phyloP scores from a whole-genome alignment of 2,888 invertebrate species.

The Sclerodermus sp. region DNA sequence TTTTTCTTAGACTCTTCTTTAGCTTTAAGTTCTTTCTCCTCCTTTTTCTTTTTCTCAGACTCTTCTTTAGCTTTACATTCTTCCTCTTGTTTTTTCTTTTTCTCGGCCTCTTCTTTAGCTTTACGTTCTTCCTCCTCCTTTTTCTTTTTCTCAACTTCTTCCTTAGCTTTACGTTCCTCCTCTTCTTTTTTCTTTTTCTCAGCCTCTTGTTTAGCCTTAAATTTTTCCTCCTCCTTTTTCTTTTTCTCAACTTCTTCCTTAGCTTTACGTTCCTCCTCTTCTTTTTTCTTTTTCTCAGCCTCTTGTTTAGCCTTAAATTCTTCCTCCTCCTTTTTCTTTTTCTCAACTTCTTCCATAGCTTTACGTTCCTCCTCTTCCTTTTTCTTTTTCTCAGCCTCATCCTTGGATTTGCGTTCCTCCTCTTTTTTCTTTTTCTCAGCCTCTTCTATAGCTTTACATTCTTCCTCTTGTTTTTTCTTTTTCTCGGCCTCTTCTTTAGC shows the following conservation, averaged over 20 bases:
- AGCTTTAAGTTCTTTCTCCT: constrained; percentile 16
- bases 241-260: constrained; percentile 23
- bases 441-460: constrained; percentile 12
- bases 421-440: constrained; percentile 10
- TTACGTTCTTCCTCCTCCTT: constrained; percentile 21
- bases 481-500: constrained; percentile 42
- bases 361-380: constrained; percentile 19
- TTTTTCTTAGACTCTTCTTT: constrained; percentile 12
- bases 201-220: constrained; percentile 10
- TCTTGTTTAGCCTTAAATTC: too few relatives aligned
- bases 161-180: constrained; percentile 20
- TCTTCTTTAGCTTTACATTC: constrained; percentile 23
- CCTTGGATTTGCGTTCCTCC: too few relatives aligned
- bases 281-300: constrained; percentile 23
- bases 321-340: constrained; percentile 29
- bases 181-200: constrained; percentile 23
- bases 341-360: constrained; percentile 7
- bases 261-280: constrained; percentile 25
- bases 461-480: constrained; percentile 17
- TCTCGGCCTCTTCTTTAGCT: constrained; percentile 13
- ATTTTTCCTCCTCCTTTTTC: constrained; percentile 17
- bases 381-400: too few relatives aligned
- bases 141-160: constrained; percentile 21
- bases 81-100: constrained; percentile 17
- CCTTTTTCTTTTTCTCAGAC: constrained; percentile 19